Percentiles rank a stretch among this genome's conserved stretches.
phyloP scores from a whole-genome alignment of 2,888 invertebrate species.

The Cryptocephalus primarius region DNA sequence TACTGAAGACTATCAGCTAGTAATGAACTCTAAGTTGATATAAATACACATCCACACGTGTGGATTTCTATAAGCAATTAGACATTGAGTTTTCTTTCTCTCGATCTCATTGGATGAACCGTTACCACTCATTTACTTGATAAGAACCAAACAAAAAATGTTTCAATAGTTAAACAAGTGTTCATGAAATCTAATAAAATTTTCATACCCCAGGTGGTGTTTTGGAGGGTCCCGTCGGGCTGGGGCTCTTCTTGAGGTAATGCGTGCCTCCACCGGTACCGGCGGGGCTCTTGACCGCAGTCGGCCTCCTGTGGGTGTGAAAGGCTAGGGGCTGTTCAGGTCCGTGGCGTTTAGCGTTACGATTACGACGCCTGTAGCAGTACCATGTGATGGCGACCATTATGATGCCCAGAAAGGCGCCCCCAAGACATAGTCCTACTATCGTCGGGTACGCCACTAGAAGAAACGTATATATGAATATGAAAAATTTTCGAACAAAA shows the following conservation, averaged over 20 bases:
- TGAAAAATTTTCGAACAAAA: not conserved
- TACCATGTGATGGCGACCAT: slow-evolving; percentile 53
- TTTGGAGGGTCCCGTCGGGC: slow-evolving; percentile 60
- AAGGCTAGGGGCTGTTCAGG: slow-evolving; percentile 54
- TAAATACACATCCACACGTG: too few relatives aligned
- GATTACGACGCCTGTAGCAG: slow-evolving; percentile 46
- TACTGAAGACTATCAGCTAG: too few relatives aligned
- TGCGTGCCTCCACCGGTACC: slow-evolving; percentile 48
- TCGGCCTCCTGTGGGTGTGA: slow-evolving; percentile 62
- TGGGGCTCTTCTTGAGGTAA: slow-evolving; percentile 87
- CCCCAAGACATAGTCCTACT: slow-evolving; percentile 52
- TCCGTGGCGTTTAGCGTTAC: slow-evolving; percentile 38
- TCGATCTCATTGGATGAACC: too few relatives aligned
- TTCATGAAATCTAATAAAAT: too few relatives aligned
- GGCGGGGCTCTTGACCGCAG: slow-evolving; percentile 78
- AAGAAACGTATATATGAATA: slow-evolving; percentile 9
- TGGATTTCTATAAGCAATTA: too few relatives aligned
- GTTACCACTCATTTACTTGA: too few relatives aligned
- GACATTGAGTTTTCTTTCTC: too few relatives aligned
- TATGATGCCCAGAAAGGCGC: slow-evolving; percentile 46
- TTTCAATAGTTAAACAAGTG: too few relatives aligned
- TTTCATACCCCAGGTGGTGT: slow-evolving; percentile 43
- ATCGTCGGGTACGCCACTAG: slow-evolving; percentile 38
- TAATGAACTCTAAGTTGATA: too few relatives aligned
- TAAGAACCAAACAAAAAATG: too few relatives aligned